Evolutionary conservation across 1,140 invertebrate genomes (phyloP), one percentile per base, ranked within the genome.

Genomic region (Musca domestica): DNA sequence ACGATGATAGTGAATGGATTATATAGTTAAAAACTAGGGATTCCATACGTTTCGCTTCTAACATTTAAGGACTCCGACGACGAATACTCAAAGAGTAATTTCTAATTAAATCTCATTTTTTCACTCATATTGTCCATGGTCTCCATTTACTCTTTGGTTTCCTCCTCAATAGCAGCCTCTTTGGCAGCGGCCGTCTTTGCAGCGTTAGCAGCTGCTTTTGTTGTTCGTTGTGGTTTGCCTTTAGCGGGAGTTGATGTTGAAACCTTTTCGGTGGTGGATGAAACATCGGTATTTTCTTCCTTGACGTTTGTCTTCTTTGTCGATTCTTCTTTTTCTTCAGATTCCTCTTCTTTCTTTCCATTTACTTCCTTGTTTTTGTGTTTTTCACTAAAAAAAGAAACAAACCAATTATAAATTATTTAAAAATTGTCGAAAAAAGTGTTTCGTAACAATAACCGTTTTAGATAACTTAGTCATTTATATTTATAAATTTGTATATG

Each of bases 361-460:
- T 61, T 66, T 41, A 75, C 71, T 12, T 71, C 72, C 5, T 48
- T 70, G 0, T 61, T 52, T 70, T 80, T 80, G 64, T 73, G 73
- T 69, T 80, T 80, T 66, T 80, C 78, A 64, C 78, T 80, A 47
- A 0, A 74, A 72, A 19, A 14, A 46, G 6, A 12, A 10, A 22
- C 56, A 5, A 10, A 22, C 56, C 3, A 10, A 15, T 30, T 25
- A 46, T n/a, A 52, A 49, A 19, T 48, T 48, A 34, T 23, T 17
- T 46, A 15, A 22, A n/a, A n/a, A n/a, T n/a, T 20, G 56, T 23
- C 25, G 17, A 14, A 20, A 49, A 51, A 30, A 9, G 6, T 30
- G 4, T 12, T 5, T 61, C 1, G 10, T 30, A 25, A 15, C 27
- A 64, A n/a, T n/a, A n/a, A n/a, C n/a, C n/a, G n/a, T n/a, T n/a